A percentile compares a stretch with the other conserved stretches of the same genome.
These are phyloP conservation scores for Bombus pyrosoma DNA, from an alignment of 1,140 invertebrate species.

Conservation along the genomic window DNA sequence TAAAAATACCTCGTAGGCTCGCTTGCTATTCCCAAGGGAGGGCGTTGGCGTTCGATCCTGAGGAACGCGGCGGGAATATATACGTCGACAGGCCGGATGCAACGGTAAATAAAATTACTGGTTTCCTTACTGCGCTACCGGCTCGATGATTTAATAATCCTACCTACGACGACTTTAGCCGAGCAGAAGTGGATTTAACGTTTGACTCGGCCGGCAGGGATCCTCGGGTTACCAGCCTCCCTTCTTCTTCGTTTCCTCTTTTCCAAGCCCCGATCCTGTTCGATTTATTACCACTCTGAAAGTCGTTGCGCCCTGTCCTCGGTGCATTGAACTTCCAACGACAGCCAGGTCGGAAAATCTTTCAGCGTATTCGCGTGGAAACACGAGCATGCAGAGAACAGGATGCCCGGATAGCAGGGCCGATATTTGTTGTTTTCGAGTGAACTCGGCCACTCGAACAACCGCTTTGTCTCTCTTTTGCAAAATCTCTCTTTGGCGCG, in stretches of 20 bases:
- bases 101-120: constrained; percentile 31
- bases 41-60: background rate
- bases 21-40: background rate
- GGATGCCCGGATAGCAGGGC: constrained; percentile 25
- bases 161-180: background rate
- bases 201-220: constrained; percentile 6
- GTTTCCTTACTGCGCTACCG: background rate
- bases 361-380: constrained; percentile 12
- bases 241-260: background rate
- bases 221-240: too few relatives aligned
- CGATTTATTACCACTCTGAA: constrained; percentile 44
- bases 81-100: background rate
- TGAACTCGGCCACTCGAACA: background rate
- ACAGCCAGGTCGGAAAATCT: constrained; percentile 31
- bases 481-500: background rate
- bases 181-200: constrained; percentile 24
- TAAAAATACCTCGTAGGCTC: background rate
- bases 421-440: constrained; percentile 25
- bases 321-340: constrained; percentile 26
- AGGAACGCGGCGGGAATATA: background rate
- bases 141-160: constrained; percentile 47
- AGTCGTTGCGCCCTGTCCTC: background rate
- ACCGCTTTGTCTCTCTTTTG: background rate
- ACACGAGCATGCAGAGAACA: constrained; percentile 16
- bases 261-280: constrained; percentile 1